phyloP scores from a whole-genome alignment of 2,888 invertebrate genomes.

The Dolichopus griseipennis region DNA sequence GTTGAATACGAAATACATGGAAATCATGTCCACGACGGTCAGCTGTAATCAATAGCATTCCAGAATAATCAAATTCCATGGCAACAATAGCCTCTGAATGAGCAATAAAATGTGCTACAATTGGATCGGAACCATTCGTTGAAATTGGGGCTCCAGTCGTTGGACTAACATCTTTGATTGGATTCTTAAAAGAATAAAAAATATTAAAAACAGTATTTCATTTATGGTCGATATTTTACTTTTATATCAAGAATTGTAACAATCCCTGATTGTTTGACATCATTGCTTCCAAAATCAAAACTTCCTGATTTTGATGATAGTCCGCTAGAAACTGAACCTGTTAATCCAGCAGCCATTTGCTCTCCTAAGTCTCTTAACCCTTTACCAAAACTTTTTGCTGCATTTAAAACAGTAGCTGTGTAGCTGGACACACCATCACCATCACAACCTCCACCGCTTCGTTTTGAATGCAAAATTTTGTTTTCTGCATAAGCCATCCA shows the following conservation, averaged over 20 bases:
- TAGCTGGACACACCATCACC: conserved; percentile 79
- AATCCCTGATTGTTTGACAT: conserved; percentile 73
- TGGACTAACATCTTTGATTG: conserved; percentile 40
- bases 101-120: conserved; percentile 80
- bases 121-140: conserved; percentile 54
- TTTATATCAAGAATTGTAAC: conserved; percentile 81
- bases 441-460: conserved; percentile 77
- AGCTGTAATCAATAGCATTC: conserved; percentile 80
- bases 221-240: conserved; percentile 39
- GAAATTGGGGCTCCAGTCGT: conserved; percentile 37
- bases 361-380: conserved; percentile 84
- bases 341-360: conserved; percentile 81
- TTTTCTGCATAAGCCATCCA: conserved; percentile 84
- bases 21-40: conserved; percentile 92
- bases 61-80: conserved; percentile 83
- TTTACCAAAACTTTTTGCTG: conserved; percentile 87
- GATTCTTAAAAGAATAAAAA: conserved; percentile 28
- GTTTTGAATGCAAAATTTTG: conserved; percentile 64
- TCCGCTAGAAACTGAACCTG: conserved; percentile 50
- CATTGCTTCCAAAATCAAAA: conserved; percentile 44
- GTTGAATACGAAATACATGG: conserved; percentile 88
- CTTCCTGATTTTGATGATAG: conserved; percentile 44
- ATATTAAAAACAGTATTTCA: neutral
- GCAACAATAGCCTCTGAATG: conserved; percentile 83
- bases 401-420: conserved; percentile 88